Conservation (phyloP, 2,797 vertebrate species). For the Gobionotothen gibberifrons region DNA sequence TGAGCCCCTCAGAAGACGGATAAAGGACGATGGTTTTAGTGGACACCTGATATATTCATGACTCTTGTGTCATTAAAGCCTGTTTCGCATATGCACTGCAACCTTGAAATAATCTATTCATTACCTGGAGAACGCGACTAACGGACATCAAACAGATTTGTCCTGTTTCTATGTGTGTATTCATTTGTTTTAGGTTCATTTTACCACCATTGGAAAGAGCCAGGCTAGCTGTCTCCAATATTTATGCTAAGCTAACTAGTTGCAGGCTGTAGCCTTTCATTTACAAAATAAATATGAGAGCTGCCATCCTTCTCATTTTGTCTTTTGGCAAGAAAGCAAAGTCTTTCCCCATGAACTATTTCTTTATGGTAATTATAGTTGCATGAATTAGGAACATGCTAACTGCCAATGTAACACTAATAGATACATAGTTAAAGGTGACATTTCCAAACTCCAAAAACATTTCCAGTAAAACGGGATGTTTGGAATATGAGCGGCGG, state of each 20-base stretch:
- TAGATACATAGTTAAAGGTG: neutral
- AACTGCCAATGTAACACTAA: neutral
- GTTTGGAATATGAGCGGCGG: constrained; percentile 33
- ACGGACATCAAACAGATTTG: neutral
- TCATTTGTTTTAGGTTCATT: neutral
- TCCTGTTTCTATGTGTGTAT: neutral
- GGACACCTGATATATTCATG: neutral
- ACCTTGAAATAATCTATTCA: too few species aligned
- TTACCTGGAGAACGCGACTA: too few species aligned
- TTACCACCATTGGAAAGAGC: neutral
- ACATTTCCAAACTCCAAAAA: constrained; percentile 10
- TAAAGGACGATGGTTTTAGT: constrained; percentile 38
- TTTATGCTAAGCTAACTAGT: neutral
- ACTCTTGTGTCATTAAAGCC: too few species aligned
- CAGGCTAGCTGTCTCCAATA: neutral
- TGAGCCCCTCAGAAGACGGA: constrained; percentile 39
- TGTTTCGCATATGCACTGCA: too few species aligned
- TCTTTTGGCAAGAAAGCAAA: neutral
- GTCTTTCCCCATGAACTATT: neutral
- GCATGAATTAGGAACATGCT: constrained; percentile 6
- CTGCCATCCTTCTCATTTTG: constrained; percentile 2
- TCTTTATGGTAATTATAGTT: neutral
- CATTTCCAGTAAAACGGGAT: constrained; percentile 42
- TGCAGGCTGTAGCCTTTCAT: constrained; percentile 1
- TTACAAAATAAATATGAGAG: constrained; percentile 9